Evolutionary conservation across 2,888 invertebrate species (phyloP), one percentile per base, ranked within the genome.

Genomic region (Molorchus minor): DNA sequence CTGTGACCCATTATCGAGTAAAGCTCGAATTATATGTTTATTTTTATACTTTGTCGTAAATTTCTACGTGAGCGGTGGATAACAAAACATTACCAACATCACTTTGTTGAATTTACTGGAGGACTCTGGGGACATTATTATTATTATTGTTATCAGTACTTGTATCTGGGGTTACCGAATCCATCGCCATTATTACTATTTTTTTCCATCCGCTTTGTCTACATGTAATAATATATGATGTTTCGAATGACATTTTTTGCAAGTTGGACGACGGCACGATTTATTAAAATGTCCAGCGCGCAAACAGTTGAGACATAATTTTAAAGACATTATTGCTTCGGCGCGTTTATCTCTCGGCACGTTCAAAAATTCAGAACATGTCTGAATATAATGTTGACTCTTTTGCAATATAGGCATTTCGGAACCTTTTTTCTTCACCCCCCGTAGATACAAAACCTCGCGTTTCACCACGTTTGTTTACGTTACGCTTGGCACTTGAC

Each of bases 391-490:
- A 16, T 51, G 51, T 13, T 51, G n/a, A 5, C 29, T 20, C 15
- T 36, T 13, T n/a, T 4, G 13, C 49, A 49, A 36, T 20, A 10
- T 17, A 17, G 5, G 19, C 49, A 49, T 20, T 19, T 30, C 2
- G 20, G 21, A 13, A 40, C 35, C 30, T n/a, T n/a, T 41, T 51
- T 45, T 45, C 30, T 10, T 55, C n/a, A 20, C 49, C 40, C 35
- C 57, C 51, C 3, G 17, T 25, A 10, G 17, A 19, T 17, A 56
- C 21, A 12, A 59, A 33, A 29, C 45, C 49, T 40, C 33, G 33
- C n/a, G 41, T 30, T 15, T 38, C 52, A 40, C n/a, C 43, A 16
- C 53, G 33, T n/a, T 35, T 47, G n/a, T 0, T 16, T 10, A 13
- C 29, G 36, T 36, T 36, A 13, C 33, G 47, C 16, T 20, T 60